These are phyloP conservation scores for Acleris cristana DNA, from an alignment of 2,888 invertebrate genomes.

Conservation along the genomic window DNA sequence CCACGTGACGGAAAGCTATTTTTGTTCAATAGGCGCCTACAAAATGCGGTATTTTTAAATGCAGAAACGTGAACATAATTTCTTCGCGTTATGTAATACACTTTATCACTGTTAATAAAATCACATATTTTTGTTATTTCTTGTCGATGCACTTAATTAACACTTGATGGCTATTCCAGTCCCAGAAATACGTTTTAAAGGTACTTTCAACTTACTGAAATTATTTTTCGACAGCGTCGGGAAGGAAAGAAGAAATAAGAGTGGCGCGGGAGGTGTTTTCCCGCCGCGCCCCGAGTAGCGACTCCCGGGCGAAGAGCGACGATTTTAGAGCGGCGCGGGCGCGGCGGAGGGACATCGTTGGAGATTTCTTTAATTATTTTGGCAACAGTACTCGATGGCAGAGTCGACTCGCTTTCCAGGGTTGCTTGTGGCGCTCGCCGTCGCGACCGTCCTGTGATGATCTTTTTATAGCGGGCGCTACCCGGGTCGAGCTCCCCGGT, in stretches of 20 bases:
- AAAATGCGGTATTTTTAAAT: conserved; percentile 84
- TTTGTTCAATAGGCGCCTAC: conserved; percentile 76
- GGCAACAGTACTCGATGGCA: conserved; percentile 87
- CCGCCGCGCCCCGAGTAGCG: conserved; percentile 82
- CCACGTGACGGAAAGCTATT: conserved; percentile 82
- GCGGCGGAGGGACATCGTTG: conserved; percentile 85
- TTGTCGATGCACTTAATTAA: conserved; percentile 62
- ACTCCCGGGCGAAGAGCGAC: conserved; percentile 85
- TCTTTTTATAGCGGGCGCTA: conserved; percentile 83
- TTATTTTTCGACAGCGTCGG: conserved; percentile 80
- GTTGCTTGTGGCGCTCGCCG: conserved; percentile 79
- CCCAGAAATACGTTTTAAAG: conserved; percentile 50
- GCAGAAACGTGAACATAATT: conserved; percentile 60
- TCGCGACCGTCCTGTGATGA: conserved; percentile 77
- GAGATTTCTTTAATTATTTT: conserved; percentile 91
- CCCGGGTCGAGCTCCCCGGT: conserved; percentile 76
- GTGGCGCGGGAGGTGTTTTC: conserved; percentile 84
- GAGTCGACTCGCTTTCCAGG: conserved; percentile 83
- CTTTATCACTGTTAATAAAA: conserved; percentile 67
- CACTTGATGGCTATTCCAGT: conserved; percentile 66
- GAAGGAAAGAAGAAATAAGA: conserved; percentile 84
- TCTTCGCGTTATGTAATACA: conserved; percentile 78
- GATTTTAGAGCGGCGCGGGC: conserved; percentile 85
- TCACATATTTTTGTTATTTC: conserved; percentile 63
- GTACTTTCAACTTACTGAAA: conserved; percentile 76